Evolutionary conservation across 2,113 vertebrate genomes (phyloP).

Genomic region (Passer domesticus): DNA sequence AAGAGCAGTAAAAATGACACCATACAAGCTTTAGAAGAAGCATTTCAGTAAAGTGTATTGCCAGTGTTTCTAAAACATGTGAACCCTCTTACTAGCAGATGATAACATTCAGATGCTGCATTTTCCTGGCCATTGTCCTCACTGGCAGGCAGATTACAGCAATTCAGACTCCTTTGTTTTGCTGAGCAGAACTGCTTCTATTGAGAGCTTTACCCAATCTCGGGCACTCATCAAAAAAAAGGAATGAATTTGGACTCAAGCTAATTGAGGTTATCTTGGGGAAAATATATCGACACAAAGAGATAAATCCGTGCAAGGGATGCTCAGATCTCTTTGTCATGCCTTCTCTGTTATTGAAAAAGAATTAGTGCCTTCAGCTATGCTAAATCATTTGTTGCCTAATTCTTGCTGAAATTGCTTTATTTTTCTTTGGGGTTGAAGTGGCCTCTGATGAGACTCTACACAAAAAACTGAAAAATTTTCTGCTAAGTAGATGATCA

Average conservation of each 20-base stretch:
- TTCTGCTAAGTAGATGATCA: not conserved
- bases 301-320: not conserved
- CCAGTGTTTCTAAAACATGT: conserved; percentile 26
- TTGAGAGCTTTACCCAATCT: conserved; percentile 38
- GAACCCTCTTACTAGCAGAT: conserved; percentile 27
- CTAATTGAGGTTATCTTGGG: conserved; percentile 24
- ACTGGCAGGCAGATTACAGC: conserved; percentile 39
- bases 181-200: conserved; percentile 31
- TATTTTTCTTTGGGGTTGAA: not conserved
- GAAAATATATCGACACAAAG: conserved; percentile 15
- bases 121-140: conserved; percentile 40
- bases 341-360: not conserved
- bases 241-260: conserved; percentile 10
- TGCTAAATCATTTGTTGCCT: conserved; percentile 6
- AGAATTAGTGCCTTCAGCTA: not conserved
- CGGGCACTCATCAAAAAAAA: not conserved
- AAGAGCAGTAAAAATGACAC: not conserved
- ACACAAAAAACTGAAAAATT: not conserved
- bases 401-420: conserved; percentile 5
- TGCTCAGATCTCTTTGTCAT: conserved; percentile 3
- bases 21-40: not conserved
- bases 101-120: conserved; percentile 49
- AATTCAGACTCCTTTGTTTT: conserved; percentile 58
- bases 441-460: not conserved
- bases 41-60: not conserved